Conservation (phyloP, 2,888 invertebrate species). For the Philereme transversata region DNA sequence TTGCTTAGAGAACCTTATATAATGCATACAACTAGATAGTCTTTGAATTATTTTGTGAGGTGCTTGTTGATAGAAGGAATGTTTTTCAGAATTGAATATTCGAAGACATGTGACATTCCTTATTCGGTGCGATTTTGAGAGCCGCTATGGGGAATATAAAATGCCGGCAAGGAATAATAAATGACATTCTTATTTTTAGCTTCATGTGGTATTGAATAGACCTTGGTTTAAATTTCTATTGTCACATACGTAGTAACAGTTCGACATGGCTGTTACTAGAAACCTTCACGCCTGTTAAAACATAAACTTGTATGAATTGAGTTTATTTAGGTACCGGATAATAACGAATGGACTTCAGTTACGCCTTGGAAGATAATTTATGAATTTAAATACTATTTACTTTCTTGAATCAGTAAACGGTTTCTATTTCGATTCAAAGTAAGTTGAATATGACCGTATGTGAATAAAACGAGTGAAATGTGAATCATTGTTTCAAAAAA, state of each 20-base stretch:
- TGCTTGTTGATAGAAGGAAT: background rate
- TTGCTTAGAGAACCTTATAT: background rate
- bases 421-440: slow-evolving; percentile 22
- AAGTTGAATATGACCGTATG: slow-evolving; percentile 17
- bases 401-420: slow-evolving; percentile 4
- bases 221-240: slow-evolving; percentile 14
- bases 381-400: background rate
- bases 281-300: slow-evolving; percentile 28
- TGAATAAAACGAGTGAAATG: slow-evolving; percentile 33
- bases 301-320: too few species aligned
- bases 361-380: too few species aligned
- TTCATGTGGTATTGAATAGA: background rate
- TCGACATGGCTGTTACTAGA: slow-evolving; percentile 8
- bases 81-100: slow-evolving; percentile 5
- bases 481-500: slow-evolving; percentile 30
- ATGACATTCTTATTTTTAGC: slow-evolving; percentile 7
- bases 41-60: too few species aligned
- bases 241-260: slow-evolving; percentile 7
- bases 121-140: slow-evolving; percentile 5
- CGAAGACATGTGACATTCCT: background rate
- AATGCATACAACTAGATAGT: background rate
- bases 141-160: slow-evolving; percentile 9
- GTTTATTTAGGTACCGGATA: too few species aligned
- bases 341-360: too few species aligned
- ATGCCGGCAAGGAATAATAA: background rate